phyloP scores from a whole-genome alignment of 2,888 invertebrate genomes.

The Troides helena region DNA sequence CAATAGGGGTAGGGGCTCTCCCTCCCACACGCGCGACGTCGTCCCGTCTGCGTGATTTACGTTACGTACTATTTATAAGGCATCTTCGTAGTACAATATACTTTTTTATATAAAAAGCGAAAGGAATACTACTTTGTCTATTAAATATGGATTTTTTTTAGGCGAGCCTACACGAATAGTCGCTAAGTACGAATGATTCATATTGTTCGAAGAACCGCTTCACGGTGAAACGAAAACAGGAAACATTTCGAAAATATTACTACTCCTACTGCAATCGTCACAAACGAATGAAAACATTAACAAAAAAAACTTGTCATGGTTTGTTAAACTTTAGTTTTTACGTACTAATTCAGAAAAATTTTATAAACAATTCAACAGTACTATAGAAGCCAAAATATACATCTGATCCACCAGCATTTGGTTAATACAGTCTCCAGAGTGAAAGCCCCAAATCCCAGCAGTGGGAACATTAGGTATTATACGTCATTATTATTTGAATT shows the following conservation, averaged over 20 bases:
- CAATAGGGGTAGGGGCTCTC: conserved; percentile 42
- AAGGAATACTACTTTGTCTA: background rate
- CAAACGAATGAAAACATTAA: too few species aligned
- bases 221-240: conserved; percentile 16
- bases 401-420: too few species aligned
- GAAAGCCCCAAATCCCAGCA: too few species aligned
- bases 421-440: too few species aligned
- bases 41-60: conserved; percentile 22
- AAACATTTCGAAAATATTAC: conserved; percentile 8
- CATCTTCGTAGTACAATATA: conserved; percentile 4
- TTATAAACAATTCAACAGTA: too few species aligned
- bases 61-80: conserved; percentile 15
- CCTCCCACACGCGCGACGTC: conserved; percentile 38
- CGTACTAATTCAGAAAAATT: too few species aligned
- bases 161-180: background rate
- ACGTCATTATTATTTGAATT: too few species aligned
- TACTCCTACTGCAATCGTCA: background rate
- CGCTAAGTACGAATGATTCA: conserved; percentile 7
- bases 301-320: too few species aligned
- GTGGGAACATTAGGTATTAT: too few species aligned
- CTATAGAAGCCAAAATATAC: too few species aligned
- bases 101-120: background rate
- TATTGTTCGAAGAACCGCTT: background rate
- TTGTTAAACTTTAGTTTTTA: too few species aligned
- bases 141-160: background rate